phyloP scores from a whole-genome alignment of 2,888 invertebrate species.

The Drosophila parthenogenetica region DNA sequence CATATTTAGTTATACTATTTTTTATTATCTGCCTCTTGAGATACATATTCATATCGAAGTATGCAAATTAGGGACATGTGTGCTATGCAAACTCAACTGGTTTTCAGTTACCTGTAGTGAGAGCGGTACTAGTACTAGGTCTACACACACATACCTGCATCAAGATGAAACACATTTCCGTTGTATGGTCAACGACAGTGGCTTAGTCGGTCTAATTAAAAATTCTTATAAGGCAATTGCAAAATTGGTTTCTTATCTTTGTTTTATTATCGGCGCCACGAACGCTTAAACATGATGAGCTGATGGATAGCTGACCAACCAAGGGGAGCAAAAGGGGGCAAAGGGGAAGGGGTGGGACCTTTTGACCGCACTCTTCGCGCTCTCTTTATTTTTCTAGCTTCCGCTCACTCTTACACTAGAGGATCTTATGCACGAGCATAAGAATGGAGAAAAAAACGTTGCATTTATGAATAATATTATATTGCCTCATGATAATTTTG shows the following conservation, averaged over 20 bases:
- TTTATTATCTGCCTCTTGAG: constrained; percentile 33
- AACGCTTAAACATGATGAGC: constrained; percentile 77
- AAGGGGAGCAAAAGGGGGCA: not conserved
- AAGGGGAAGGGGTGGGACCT: constrained; percentile 11
- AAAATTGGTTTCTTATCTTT: constrained; percentile 82
- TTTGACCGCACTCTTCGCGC: constrained; percentile 36
- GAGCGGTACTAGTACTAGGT: not conserved
- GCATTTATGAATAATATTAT: constrained; percentile 82
- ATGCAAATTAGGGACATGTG: constrained; percentile 46
- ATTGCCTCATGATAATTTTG: constrained; percentile 79
- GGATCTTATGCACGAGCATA: constrained; percentile 28
- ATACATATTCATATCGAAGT: constrained; percentile 38
- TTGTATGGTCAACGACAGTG: constrained; percentile 22
- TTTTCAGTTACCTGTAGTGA: constrained; percentile 6
- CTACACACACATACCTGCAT: constrained; percentile 22
- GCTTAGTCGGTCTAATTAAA: constrained; percentile 77
- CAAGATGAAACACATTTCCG: constrained; percentile 55
- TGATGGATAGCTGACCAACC: constrained; percentile 76
- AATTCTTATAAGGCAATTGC: constrained; percentile 81
- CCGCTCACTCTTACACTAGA: not conserved
- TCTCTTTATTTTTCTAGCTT: too few relatives aligned
- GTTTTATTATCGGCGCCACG: constrained; percentile 79
- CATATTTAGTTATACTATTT: constrained; percentile 67
- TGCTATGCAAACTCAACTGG: constrained; percentile 46
- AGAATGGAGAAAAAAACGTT: constrained; percentile 39